Evolutionary conservation across 2,888 invertebrate species (phyloP), one percentile per base, ranked within the genome.

Genomic region (Caenorhabditis sulstoni): DNA sequence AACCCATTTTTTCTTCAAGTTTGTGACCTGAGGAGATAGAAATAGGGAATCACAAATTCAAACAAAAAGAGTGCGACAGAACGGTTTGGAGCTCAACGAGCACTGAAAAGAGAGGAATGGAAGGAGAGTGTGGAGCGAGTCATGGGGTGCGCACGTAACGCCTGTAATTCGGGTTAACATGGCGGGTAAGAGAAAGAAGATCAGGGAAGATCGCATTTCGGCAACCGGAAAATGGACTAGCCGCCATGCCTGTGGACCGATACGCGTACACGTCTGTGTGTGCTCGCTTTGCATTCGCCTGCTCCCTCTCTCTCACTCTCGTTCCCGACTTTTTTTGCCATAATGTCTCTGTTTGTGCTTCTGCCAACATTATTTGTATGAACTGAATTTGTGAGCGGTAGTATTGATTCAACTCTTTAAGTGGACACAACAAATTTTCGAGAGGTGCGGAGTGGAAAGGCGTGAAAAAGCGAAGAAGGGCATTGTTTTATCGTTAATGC

Each of bases 201-300:
- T 55, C 64, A 59, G 58, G 49, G 64, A 52, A 68, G 78, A 78
- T 78, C 78, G 39, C 78, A 78, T 78, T 78, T 78, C 71, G 78
- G 66, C 66, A 78, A 78, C 71, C 78, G 71, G 78, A 71, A 78
- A 65, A 78, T 61, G 71, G 70, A 77, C 77, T 70, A 53, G 76
- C 67, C 68, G 76, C 59, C 47, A 29, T 62, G 66, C 44, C 71
- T 64, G 53, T 66, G 75, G 57, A 64, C 75, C 62, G 67, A 76
- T 68, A 76, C 53, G 75, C 61, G 67, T 67, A 75, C 75, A 75
- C 61, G 74, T 65, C 62, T 67, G 67, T 67, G 67, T 67, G 67
- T 76, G 66, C 67, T 64, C 44, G 73, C 73, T 65, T 73, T 64
- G 58, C 73, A 73, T 58, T 73, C 58, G 29, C 47, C 44, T 23